Base-by-base conservation (phyloP, 2,888 invertebrate genomes). In the Rambutsinella grinnellia region DNA sequence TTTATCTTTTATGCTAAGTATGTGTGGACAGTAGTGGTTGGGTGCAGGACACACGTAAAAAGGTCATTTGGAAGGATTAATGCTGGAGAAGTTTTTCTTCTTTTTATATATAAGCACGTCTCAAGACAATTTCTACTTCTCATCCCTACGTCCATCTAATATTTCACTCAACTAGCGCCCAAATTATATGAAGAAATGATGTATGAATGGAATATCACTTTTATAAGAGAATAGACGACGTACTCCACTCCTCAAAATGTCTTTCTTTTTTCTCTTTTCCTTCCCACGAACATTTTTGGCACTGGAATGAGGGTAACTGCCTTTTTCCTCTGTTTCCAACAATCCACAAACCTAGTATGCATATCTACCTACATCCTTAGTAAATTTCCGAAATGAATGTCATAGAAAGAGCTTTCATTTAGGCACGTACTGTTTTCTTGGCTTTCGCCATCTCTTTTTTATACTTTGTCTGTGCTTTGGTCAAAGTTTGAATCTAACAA, bases 221-320 rank as follows among this genome's bases (percentile, higher is more conserved):
- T 44, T 26, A 2, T 21, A 13, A 17, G 60, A 13, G 8, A 8
- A 10, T 44, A 44, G 8, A 13, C 8, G 44, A 13, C 8, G 26
- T 47, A 61, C 17, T 49, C 10, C 26, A 23, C 62, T 51, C 51
- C 17, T 51, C 13, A 51, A 62, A 49, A 47, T 62, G 62, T 62
- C 47, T 49, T 24, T 62, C 62, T 24, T 28, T 46, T 53, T 28
- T 53, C 21, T 23, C 36, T 51, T 13, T 21, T 56, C 36, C 21
- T 53, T 19, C 44, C 27, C 28, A 28, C 58, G 53, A 28, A 68
- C 36, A 27, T 60, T 67, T 46, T 69, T 69, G 69, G 69, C 69
- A 69, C 61, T 54, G 44, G 26, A 69, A 61, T 58, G 61, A 61
- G 69, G 69, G 54, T 69, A 69, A 69, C 69, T 61, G 57, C 65